These are phyloP conservation scores for Cataglyphis hispanica DNA, from an alignment of 1,140 invertebrate genomes.

Conservation along the genomic window DNA sequence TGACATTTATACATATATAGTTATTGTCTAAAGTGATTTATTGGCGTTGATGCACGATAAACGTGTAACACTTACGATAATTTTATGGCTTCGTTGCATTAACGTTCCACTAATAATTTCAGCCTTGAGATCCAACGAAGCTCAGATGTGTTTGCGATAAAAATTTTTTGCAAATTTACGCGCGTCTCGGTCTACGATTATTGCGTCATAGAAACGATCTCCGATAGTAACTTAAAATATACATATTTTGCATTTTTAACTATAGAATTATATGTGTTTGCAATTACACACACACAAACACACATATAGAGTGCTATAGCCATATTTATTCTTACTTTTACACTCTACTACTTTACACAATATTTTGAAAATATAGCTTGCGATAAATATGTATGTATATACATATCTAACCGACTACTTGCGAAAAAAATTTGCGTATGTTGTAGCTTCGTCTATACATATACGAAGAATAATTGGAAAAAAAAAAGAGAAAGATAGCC, in stretches of 20 bases:
- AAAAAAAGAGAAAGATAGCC: neutral
- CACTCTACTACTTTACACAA: too few relatives aligned
- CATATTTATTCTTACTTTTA: too few relatives aligned
- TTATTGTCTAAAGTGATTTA: neutral
- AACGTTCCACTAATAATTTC: conserved; percentile 20
- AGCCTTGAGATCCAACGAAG: conserved; percentile 37
- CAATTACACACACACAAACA: too few relatives aligned
- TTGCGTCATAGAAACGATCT: neutral
- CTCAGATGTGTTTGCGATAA: conserved; percentile 1
- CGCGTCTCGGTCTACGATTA: neutral
- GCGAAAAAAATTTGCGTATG: neutral
- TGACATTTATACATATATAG: neutral
- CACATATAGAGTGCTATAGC: neutral
- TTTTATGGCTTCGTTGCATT: conserved; percentile 56
- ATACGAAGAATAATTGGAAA: neutral
- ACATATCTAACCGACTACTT: too few relatives aligned
- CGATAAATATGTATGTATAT: too few relatives aligned
- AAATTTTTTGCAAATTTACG: neutral
- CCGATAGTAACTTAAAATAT: neutral
- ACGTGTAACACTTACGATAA: conserved; percentile 10
- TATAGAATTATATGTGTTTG: neutral
- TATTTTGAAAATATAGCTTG: too few relatives aligned
- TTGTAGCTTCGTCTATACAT: neutral
- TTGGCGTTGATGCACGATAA: neutral
- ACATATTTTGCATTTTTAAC: neutral